These are phyloP conservation scores for Lucilia cuprina DNA, from an alignment of 1,140 invertebrate species.

Conservation along the genomic window DNA sequence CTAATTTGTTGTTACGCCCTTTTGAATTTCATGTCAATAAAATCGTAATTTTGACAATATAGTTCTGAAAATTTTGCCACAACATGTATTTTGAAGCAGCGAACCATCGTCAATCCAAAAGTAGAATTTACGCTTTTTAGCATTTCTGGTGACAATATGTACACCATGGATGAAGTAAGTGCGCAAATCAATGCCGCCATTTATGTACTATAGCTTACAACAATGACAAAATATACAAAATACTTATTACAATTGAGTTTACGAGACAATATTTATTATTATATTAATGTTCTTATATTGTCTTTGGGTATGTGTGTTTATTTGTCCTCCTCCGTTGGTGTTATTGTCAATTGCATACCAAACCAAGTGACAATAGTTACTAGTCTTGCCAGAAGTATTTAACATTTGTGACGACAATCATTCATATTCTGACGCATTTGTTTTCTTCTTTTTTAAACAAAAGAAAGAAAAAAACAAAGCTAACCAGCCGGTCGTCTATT, in stretches of 20 bases:
- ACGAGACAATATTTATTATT: background rate
- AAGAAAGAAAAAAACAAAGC: background rate
- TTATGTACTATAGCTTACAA: background rate
- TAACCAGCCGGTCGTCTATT: background rate
- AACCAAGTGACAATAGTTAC: background rate
- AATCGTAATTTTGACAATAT: no score
- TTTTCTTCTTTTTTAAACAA: background rate
- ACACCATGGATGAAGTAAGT: background rate
- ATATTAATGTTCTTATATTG: background rate
- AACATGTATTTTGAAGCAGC: no score
- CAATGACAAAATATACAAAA: background rate
- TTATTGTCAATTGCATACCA: background rate
- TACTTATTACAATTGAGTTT: background rate
- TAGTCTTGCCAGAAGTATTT: background rate
- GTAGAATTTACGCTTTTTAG: no score
- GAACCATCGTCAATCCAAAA: no score
- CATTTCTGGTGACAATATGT: no score
- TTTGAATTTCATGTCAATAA: no score
- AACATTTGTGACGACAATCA: background rate
- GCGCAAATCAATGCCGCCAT: slow-evolving; percentile 8
- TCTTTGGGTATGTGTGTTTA: background rate
- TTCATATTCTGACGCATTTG: background rate
- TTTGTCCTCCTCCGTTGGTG: background rate
- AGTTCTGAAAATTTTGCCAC: no score
- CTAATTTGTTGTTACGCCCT: no score